These are phyloP conservation scores for Leucania comma DNA, from an alignment of 2,888 invertebrate species.

Conservation along the genomic window DNA sequence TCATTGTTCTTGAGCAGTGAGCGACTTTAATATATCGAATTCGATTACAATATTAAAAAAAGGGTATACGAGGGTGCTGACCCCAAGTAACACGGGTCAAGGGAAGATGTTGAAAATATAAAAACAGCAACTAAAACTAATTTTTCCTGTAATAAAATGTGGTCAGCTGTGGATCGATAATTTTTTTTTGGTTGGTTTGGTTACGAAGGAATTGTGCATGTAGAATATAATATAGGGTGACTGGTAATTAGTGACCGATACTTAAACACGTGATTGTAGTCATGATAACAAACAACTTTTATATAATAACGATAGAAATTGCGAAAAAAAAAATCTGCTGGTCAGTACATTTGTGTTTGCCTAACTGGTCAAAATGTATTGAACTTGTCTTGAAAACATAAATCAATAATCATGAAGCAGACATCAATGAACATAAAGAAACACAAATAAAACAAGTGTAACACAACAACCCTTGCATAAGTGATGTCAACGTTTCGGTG, in stretches of 20 bases:
- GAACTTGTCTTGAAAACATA: background rate
- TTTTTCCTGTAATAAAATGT: background rate
- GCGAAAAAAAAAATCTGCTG: too few relatives aligned
- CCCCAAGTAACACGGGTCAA: background rate
- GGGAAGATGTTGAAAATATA: background rate
- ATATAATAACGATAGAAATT: too few relatives aligned
- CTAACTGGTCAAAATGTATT: too few relatives aligned
- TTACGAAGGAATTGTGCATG: background rate
- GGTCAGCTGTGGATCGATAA: background rate
- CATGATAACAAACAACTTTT: too few relatives aligned
- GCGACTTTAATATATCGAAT: slow-evolving; percentile 24
- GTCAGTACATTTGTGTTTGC: too few relatives aligned
- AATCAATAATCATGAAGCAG: background rate
- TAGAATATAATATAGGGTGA: too few relatives aligned
- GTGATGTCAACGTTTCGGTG: slow-evolving; percentile 71
- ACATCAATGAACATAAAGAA: background rate
- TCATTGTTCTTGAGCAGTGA: slow-evolving; percentile 38
- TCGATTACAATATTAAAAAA: slow-evolving; percentile 21
- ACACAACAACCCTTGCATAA: slow-evolving; percentile 69
- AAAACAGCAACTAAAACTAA: background rate
- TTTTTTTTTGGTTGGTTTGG: background rate
- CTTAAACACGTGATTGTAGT: too few relatives aligned
- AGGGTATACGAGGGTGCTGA: background rate
- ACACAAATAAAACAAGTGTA: slow-evolving; percentile 37
- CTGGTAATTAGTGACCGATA: too few relatives aligned